Evolutionary conservation across 1,140 invertebrate genomes (phyloP).

Genomic region (Lycorma delicatula): DNA sequence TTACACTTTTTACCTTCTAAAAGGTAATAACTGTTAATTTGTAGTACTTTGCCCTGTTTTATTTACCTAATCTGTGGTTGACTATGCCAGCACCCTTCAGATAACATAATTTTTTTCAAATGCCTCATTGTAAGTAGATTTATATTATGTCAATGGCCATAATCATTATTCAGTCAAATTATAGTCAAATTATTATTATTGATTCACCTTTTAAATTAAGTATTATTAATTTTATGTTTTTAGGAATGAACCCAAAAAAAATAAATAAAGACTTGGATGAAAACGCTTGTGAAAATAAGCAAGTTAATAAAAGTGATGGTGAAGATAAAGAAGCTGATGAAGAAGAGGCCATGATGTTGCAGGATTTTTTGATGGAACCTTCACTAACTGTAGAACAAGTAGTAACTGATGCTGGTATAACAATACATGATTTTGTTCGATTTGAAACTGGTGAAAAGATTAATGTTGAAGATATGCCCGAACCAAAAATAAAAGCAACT

Average conservation of each 20-base stretch:
- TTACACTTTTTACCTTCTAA: too few species aligned
- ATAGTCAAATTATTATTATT: background rate
- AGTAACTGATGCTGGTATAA: constrained; percentile 40
- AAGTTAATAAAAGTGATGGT: too few species aligned
- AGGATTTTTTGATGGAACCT: constrained; percentile 80
- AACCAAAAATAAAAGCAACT: background rate
- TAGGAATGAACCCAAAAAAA: constrained; percentile 72
- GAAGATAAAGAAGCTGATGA: constrained; percentile 46
- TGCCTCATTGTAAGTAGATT: background rate
- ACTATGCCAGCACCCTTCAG: too few species aligned
- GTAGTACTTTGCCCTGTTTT: too few species aligned
- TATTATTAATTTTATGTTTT: constrained; percentile 17
- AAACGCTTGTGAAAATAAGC: constrained; percentile 50
- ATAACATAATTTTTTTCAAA: background rate
- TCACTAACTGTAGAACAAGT: constrained; percentile 62
- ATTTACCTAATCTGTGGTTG: too few species aligned
- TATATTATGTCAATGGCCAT: background rate
- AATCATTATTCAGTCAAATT: background rate
- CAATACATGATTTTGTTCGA: constrained; percentile 27
- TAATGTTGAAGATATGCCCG: background rate
- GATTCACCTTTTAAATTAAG: background rate
- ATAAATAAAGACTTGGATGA: constrained; percentile 67
- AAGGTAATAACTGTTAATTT: too few species aligned
- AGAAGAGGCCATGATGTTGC: constrained; percentile 66
- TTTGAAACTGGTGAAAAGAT: constrained; percentile 27